phyloP scores from a whole-genome alignment of 2,888 invertebrate species.

The Hirudinaria manillensis region DNA sequence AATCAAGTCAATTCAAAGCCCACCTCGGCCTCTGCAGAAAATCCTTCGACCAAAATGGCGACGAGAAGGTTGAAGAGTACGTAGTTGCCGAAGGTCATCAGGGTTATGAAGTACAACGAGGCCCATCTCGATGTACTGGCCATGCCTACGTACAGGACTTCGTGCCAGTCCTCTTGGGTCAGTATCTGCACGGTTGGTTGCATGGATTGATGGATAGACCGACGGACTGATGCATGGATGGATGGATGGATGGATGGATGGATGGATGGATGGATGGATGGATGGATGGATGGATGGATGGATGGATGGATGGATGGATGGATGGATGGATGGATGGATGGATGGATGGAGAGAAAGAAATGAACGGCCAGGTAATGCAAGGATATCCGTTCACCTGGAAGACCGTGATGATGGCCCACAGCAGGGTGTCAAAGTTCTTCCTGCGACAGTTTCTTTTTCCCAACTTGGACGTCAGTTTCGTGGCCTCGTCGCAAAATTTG shows the following conservation, averaged over 20 bases:
- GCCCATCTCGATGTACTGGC: slow-evolving; percentile 99
- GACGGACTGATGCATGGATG: background rate
- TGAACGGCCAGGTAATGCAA: background rate
- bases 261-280: background rate
- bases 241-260: background rate
- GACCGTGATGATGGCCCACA: slow-evolving; percentile 59
- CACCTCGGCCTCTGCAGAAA: slow-evolving; percentile 73
- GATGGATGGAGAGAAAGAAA: background rate
- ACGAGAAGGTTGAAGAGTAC: slow-evolving; percentile 98
- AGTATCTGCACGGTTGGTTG: slow-evolving; percentile 72
- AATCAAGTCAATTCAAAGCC: background rate
- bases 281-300: background rate
- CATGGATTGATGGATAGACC: background rate
- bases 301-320: background rate
- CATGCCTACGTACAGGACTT: slow-evolving; percentile 98
- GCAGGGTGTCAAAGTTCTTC: slow-evolving; percentile 58
- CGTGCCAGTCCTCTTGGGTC: slow-evolving; percentile 99
- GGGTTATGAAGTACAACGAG: slow-evolving; percentile 94
- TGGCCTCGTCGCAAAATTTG: slow-evolving; percentile 82
- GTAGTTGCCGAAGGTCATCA: slow-evolving; percentile 99
- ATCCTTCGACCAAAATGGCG: slow-evolving; percentile 98
- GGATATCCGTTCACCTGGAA: slow-evolving; percentile 55
- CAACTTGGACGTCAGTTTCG: background rate
- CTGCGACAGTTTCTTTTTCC: slow-evolving; percentile 44
- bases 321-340: background rate